Evolutionary conservation across 2,113 vertebrate genomes (phyloP).

Genomic region (Parus major): DNA sequence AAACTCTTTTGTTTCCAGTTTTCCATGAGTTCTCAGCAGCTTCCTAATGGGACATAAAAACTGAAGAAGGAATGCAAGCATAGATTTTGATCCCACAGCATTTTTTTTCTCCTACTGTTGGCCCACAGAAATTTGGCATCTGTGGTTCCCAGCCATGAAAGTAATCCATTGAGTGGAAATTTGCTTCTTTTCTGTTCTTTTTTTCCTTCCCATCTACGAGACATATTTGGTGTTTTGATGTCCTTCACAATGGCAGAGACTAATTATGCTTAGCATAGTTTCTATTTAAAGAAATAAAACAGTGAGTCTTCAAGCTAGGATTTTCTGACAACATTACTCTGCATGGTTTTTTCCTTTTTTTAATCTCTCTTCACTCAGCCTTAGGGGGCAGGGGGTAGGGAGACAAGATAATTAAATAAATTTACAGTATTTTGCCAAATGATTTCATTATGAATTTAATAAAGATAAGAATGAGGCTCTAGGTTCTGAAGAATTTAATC

Average conservation of each 20-base stretch:
- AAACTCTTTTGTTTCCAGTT: neutral
- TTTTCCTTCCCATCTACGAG: neutral
- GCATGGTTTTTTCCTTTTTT: neutral
- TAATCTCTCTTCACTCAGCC: neutral
- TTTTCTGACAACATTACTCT: neutral
- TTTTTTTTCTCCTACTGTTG: conserved; percentile 11
- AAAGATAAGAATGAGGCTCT: neutral
- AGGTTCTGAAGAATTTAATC: neutral
- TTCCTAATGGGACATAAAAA: neutral
- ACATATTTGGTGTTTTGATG: neutral
- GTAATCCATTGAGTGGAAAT: conserved; percentile 21
- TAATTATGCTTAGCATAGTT: neutral
- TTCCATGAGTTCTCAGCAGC: neutral
- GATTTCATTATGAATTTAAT: neutral
- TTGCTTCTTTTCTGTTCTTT: neutral
- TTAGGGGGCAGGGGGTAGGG: fast-evolving
- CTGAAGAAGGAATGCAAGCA: conserved; percentile 14
- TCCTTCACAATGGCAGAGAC: neutral
- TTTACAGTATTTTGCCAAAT: neutral
- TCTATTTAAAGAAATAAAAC: neutral
- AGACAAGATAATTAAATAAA: neutral
- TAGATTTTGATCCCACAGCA: neutral
- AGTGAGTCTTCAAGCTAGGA: neutral
- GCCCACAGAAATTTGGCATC: conserved; percentile 36
- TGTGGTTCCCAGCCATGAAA: neutral